phyloP scores from a whole-genome alignment of 2,113 vertebrate species.

The Promerops cafer region DNA sequence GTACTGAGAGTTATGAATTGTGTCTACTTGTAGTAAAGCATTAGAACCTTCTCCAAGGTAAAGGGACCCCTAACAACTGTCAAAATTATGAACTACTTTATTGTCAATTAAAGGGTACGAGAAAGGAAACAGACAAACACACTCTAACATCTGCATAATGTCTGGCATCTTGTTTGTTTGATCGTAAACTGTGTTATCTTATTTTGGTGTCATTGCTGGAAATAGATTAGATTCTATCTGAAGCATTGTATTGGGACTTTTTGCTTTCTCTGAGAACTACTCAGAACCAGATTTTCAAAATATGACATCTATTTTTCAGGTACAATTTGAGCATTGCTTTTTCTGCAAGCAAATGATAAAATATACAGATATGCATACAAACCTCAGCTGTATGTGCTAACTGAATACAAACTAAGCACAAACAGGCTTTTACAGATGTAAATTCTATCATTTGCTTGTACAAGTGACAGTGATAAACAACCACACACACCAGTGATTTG shows the following conservation, averaged over 20 bases:
- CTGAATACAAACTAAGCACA: constrained; percentile 43
- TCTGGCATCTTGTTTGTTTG: not conserved
- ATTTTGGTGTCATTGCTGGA: not conserved
- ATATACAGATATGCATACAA: constrained; percentile 35
- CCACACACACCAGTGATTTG: constrained; percentile 11
- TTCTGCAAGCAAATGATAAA: constrained; percentile 28
- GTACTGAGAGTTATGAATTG: not conserved
- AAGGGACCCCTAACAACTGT: not conserved
- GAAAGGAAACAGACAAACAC: not conserved
- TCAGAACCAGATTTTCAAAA: not conserved
- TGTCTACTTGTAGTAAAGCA: not conserved
- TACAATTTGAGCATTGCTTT: not conserved
- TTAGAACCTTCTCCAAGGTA: not conserved
- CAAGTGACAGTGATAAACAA: constrained; percentile 54
- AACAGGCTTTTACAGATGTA: constrained; percentile 49
- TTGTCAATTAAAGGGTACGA: not conserved
- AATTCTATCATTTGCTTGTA: constrained; percentile 56
- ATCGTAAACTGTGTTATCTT: not conserved
- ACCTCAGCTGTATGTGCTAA: constrained; percentile 5
- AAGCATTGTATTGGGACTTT: not conserved
- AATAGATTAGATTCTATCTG: not conserved
- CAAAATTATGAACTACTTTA: not conserved
- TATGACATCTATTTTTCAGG: constrained; percentile 12
- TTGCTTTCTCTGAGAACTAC: not conserved
- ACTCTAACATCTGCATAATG: not conserved